Evolutionary conservation across 2,888 invertebrate species (phyloP).

Genomic region (Pachymerium ferrugineum): DNA sequence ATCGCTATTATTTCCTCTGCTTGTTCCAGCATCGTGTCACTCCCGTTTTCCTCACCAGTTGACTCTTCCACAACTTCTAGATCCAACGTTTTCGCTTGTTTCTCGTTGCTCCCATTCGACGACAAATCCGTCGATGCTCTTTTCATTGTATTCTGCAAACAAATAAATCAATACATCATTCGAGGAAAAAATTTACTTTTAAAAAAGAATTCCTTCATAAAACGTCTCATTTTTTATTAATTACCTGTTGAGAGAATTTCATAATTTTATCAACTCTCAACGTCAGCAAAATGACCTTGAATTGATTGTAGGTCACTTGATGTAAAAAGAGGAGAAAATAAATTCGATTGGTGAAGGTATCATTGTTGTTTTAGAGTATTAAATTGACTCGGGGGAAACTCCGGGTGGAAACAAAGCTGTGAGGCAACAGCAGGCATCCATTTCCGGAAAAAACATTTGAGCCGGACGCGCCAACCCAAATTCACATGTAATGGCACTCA

Average conservation of each 20-base stretch:
- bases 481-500: background rate
- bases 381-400: background rate
- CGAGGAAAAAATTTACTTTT: background rate
- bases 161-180: background rate
- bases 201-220: background rate
- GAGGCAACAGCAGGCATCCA: conserved; percentile 35
- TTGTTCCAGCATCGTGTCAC: conserved; percentile 17
- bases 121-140: conserved; percentile 24
- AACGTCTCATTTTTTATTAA: background rate
- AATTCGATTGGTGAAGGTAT: too few species aligned
- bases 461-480: conserved; percentile 30
- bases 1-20: conserved; percentile 32
- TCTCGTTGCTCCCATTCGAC: background rate
- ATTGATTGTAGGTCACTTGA: background rate
- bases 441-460: conserved; percentile 35
- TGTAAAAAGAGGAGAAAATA: background rate
- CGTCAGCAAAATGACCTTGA: conserved; percentile 10
- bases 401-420: conserved; percentile 32
- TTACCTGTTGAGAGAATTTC: background rate
- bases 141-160: conserved; percentile 23
- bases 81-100: background rate
- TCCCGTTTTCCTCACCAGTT: conserved; percentile 16
- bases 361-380: background rate
- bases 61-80: conserved; percentile 5
- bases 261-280: background rate